Base-by-base conservation (phyloP, 2,888 invertebrate species). In the Galerucella calmariensis region DNA sequence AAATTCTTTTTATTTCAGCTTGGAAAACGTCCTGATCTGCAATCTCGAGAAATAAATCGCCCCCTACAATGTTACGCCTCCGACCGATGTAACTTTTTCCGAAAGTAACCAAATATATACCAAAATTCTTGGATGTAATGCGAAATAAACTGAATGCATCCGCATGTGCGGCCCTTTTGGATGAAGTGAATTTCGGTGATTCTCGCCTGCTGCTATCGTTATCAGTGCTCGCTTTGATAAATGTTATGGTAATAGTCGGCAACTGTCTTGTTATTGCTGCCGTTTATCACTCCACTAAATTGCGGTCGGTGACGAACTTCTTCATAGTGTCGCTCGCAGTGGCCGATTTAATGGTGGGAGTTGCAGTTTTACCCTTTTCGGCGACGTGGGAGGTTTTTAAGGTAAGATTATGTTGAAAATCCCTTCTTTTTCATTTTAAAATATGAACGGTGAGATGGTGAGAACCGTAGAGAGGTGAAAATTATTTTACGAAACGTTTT, bases 291-390 rank as follows among this genome's bases (percentile, higher is more conserved):
- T 95, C 95, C 12, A 94, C 94, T 77, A 97, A 97, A 88, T 91
- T 99, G 80, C 92, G 98, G 14, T 97, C 96, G 80, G 97, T 98
- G 82, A 98, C 98, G 78, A 98, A 99, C 88, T 92, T 97, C 85
- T 97, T 99, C 90, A 98, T 99, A 86, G 97, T 98, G 77, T 98
- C 97, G 65, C 90, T 99, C 84, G 98, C 98, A 0, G 95, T 97
- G 24, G 98, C 98, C 63, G 99, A 99, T 89, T 90, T 99, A 76
- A 90, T 97, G 85, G 97, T 99, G n/a, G 98, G 98, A 1, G 89
- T 98, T 8, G 95, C 97, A 27, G 98, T 99, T 67, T 90, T 99
- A 82, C 98, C 98, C 1, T 98, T 98, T 89, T 97, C 97, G 41
- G 95, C 98, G 70, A 95, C 97, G 27, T 94, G 97, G 90, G 97